Evolutionary conservation across 2,888 invertebrate genomes (phyloP), one percentile per base, ranked within the genome.

Genomic region (Athripsodes cinereus): DNA sequence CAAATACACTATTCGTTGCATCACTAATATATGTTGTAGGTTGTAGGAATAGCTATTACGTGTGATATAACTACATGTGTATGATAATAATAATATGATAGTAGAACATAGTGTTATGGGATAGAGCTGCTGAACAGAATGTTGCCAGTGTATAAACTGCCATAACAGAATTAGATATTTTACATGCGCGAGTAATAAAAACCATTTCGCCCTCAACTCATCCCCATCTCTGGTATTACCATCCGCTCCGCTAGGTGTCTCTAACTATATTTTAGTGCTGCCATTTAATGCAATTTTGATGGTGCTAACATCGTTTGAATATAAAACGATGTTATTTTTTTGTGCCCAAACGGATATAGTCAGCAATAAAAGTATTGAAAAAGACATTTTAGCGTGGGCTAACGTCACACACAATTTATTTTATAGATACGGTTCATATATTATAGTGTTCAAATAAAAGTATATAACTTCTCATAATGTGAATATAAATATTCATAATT

Each of bases 281-380:
- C 60, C 60, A 58, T 62, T 62, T 62, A 62, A 62, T 62, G 62
- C 62, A 62, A 62, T 61, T 62, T 62, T 62, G 62, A 62, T 62
- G 62, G 62, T 53, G 62, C 56, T 59, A 62, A 61, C 62, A 58
- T 62, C 62, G 62, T 62, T 62, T 62, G 62, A 62, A 62, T 62
- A 62, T 60, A 62, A 62, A 62, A 61, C 60, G 62, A 56, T 60
- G 62, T 60, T 60, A 60, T 62, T 62, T 62, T 59, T 56, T 62
- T 62, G 58, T 56, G 62, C 62, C 59, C 60, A 60, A 58, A 56
- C 62, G 62, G 60, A 57, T 60, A 57, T 60, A 54, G 55, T 55
- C 58, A 54, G 47, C 57, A 20, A 55, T 61, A 61, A 62, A 62
- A 60, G 60, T 62, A 62, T 62, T 59, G 59, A 59, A 57, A 57